Evolutionary conservation across 1,140 invertebrate genomes (phyloP), one percentile per base, ranked within the genome.

Genomic region (Saccostrea cuccullata): DNA sequence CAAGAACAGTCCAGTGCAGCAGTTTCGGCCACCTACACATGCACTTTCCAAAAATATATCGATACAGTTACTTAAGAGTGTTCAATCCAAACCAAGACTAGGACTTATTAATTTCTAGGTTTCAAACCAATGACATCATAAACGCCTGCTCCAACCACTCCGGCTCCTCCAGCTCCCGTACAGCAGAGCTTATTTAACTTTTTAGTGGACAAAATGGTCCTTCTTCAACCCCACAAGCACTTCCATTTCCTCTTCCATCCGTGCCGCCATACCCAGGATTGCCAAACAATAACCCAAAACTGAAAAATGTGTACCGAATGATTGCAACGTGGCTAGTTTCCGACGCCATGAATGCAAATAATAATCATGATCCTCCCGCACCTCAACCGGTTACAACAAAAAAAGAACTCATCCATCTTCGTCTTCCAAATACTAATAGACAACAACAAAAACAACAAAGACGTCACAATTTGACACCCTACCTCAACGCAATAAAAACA

Each of bases 261-360:
- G 36, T 77, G 70, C 70, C 70, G 3, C 70, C 70, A 17, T 77
- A 77, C 26, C 70, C 70, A 15, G 70, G 70, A 26, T 26, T 77
- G 23, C 70, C 70, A 36, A 77, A 77, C 70, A 77, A 77, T 17
- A 77, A 77, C 70, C 70, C 70, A 77, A 30, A 77, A n/a, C n/a
- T n/a, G n/a, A n/a, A n/a, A n/a, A n/a, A n/a, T n/a, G n/a, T n/a
- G n/a, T n/a, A n/a, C n/a, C n/a, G n/a, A n/a, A n/a, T n/a, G n/a
- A n/a, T n/a, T n/a, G n/a, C n/a, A n/a, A n/a, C n/a, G n/a, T n/a
- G n/a, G n/a, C n/a, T 73, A 15, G 70, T 73, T 30, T 73, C 70
- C 15, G 26, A 73, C 26, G 70, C 70, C 15, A 73, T 73, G 70
- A 23, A 73, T 13, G 70, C 26, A 26, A 23, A 8, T 23, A 73